Conservation (phyloP, 1,140 invertebrate species). For the Melanaphis sacchari region DNA sequence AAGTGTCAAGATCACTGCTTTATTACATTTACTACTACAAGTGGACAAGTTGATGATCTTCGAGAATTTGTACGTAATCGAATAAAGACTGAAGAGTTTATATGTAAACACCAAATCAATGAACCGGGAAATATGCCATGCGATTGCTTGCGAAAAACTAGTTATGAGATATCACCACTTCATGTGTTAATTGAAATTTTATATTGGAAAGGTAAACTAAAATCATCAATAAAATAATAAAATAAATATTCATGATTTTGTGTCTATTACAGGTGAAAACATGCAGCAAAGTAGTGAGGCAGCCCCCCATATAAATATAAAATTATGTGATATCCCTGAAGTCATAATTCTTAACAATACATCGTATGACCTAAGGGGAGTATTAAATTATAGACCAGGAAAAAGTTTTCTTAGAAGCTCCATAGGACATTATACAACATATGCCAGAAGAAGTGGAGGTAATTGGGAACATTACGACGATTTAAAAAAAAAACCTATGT, state of each 20-base stretch:
- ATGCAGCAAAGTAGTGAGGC: neutral
- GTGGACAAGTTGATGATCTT: neutral
- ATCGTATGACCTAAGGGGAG: neutral
- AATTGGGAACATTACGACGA: neutral
- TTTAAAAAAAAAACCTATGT: neutral
- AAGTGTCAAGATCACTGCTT: neutral
- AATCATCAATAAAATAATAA: too few species aligned
- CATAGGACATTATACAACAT: neutral
- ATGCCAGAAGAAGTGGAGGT: neutral
- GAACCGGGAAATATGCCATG: neutral
- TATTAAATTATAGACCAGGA: neutral
- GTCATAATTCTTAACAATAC: neutral
- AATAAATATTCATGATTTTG: neutral
- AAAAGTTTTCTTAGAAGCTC: neutral
- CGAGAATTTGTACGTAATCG: neutral
- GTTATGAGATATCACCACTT: neutral
- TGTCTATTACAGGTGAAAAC: neutral
- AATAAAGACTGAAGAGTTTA: neutral
- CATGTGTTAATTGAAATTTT: conserved; percentile 15
- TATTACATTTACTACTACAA: neutral
- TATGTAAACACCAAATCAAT: neutral
- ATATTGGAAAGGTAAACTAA: neutral
- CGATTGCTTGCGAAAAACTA: neutral
- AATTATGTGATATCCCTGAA: neutral
- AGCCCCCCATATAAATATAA: neutral